Conservation (phyloP, 2,113 vertebrate genomes). For the Canis aureus region DNA sequence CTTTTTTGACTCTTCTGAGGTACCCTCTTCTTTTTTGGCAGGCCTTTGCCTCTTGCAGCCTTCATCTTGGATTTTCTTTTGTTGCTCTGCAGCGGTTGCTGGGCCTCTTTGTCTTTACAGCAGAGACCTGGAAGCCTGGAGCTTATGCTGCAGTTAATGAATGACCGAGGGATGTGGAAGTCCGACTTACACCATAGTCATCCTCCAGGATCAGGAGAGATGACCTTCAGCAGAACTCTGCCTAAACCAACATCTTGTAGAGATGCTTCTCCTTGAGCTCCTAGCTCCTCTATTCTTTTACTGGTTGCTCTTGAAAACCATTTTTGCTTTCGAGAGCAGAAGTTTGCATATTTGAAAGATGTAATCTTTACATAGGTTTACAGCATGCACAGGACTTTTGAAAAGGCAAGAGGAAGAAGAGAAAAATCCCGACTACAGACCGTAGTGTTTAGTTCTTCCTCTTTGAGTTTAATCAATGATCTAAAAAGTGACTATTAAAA, state of each 20-base stretch:
- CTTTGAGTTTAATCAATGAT: not conserved
- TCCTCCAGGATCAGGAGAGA: not conserved
- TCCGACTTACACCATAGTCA: not conserved
- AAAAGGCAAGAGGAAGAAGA: not conserved
- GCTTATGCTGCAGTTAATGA: not conserved
- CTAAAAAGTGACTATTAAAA: not conserved
- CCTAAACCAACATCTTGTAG: not conserved
- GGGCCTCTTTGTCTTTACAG: not conserved
- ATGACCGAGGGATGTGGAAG: not conserved
- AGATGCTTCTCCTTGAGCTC: not conserved
- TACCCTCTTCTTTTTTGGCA: not conserved
- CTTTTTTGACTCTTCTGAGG: not conserved
- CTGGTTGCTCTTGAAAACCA: not conserved
- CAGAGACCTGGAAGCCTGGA: not conserved
- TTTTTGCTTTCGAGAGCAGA: not conserved
- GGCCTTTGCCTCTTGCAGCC: not conserved
- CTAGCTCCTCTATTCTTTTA: not conserved
- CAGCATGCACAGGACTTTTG: not conserved
- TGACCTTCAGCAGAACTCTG: not conserved
- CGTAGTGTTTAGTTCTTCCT: not conserved
- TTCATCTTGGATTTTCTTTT: not conserved
- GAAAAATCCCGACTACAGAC: not conserved
- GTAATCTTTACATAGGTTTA: not conserved
- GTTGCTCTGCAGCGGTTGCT: not conserved
- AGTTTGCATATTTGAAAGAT: not conserved